phyloP scores from a whole-genome alignment of 1,140 invertebrate genomes.

The Drosophila subobscura region DNA sequence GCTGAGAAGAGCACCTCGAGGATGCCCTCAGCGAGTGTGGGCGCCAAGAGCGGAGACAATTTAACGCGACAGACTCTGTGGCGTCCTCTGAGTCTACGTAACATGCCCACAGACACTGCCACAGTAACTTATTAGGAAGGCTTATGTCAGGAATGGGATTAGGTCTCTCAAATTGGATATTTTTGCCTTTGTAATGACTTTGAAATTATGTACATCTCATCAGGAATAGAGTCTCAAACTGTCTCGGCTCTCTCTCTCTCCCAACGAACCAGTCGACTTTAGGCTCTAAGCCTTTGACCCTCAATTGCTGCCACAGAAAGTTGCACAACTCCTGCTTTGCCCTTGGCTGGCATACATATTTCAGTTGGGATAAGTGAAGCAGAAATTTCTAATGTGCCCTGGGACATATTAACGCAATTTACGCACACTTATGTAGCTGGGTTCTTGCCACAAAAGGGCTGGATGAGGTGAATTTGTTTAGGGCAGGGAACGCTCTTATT shows the following conservation, averaged over 20 bases:
- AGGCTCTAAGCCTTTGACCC: neutral
- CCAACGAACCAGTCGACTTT: too few relatives aligned
- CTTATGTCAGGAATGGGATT: slow-evolving; percentile 39
- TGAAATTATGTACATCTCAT: slow-evolving; percentile 62
- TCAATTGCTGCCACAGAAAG: slow-evolving; percentile 22
- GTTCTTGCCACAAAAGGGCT: slow-evolving; percentile 5
- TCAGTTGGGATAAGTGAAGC: slow-evolving; percentile 36
- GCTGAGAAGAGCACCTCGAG: slow-evolving; percentile 1
- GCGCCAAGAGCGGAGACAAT: slow-evolving; percentile 5
- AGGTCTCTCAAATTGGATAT: slow-evolving; percentile 6
- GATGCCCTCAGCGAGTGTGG: slow-evolving; percentile 10
- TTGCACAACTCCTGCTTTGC: slow-evolving; percentile 7
- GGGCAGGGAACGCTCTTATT: slow-evolving; percentile 19
- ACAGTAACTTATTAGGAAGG: slow-evolving; percentile 30
- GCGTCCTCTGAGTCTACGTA: slow-evolving; percentile 62
- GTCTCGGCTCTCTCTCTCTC: neutral
- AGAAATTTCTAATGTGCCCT: slow-evolving; percentile 12
- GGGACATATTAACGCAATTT: slow-evolving; percentile 53
- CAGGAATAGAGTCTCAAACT: neutral
- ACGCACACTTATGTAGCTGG: slow-evolving; percentile 13
- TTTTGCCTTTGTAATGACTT: slow-evolving; percentile 45
- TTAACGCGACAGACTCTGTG: slow-evolving; percentile 44
- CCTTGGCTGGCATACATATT: slow-evolving; percentile 19
- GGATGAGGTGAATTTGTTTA: slow-evolving; percentile 34
- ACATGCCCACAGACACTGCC: slow-evolving; percentile 22